Evolutionary conservation across 2,797 vertebrate genomes (phyloP).

Genomic region (Rhinatrema bivittatum): DNA sequence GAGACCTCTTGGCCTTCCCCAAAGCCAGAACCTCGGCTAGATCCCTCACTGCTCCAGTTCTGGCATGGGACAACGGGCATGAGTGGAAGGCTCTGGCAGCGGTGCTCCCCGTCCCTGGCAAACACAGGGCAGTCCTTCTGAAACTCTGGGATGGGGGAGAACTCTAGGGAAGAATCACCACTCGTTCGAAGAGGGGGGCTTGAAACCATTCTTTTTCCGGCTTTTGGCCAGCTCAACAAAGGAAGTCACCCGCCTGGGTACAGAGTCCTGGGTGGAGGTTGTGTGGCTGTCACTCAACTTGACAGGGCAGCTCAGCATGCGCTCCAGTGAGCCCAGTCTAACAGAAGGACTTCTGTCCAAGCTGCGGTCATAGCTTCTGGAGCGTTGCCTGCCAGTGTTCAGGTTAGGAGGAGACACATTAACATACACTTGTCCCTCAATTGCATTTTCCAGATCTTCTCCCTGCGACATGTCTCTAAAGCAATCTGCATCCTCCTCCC

Average conservation of each 20-base stretch:
- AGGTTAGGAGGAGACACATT: constrained; percentile 74
- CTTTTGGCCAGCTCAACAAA: constrained; percentile 89
- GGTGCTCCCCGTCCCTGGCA: constrained; percentile 36
- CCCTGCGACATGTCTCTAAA: constrained; percentile 25
- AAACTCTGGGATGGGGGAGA: constrained; percentile 72
- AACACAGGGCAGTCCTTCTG: constrained; percentile 34
- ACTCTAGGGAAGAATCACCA: constrained; percentile 78
- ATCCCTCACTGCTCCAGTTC: constrained; percentile 56
- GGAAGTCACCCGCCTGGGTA: constrained; percentile 79
- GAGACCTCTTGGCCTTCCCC: constrained; percentile 28
- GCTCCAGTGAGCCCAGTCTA: constrained; percentile 78
- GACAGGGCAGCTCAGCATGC: constrained; percentile 92
- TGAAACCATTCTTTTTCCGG: constrained; percentile 64
- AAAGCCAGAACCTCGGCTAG: constrained; percentile 17
- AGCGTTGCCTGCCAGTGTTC: constrained; percentile 66
- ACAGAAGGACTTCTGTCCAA: constrained; percentile 70
- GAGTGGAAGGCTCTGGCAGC: constrained; percentile 61
- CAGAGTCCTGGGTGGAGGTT: constrained; percentile 36
- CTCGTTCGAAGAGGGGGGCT: constrained; percentile 58
- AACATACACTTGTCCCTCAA: constrained; percentile 85
- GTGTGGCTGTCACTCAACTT: constrained; percentile 74
- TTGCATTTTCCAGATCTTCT: constrained; percentile 28
- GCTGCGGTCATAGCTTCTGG: constrained; percentile 89
- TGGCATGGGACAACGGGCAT: constrained; percentile 61
- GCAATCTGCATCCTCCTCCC: constrained; percentile 33